These are phyloP conservation scores for Epinotia demarniana DNA, from an alignment of 2,888 invertebrate genomes.

Conservation along the genomic window DNA sequence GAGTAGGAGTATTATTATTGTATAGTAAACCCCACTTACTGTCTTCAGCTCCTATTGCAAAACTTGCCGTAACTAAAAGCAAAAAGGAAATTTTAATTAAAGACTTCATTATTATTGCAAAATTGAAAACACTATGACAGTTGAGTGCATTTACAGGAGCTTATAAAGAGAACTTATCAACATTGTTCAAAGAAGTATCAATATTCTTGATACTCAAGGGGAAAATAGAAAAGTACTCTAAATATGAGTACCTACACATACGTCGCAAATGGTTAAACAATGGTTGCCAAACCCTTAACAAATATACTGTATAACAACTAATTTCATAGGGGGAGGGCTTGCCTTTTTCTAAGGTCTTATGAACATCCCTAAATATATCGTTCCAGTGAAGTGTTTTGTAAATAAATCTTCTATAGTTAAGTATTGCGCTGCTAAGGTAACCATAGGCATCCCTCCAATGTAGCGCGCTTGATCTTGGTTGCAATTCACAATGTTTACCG, in stretches of 20 bases:
- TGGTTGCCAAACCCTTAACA: background rate
- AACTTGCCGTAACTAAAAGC: background rate
- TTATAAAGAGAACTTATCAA: slow-evolving; percentile 12
- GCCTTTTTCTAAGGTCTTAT: too few species aligned
- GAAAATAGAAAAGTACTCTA: slow-evolving; percentile 14
- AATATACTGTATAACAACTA: background rate
- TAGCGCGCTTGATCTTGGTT: too few species aligned
- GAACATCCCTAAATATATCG: too few species aligned
- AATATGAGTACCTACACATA: background rate
- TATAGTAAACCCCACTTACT: slow-evolving; percentile 7
- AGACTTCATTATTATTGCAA: slow-evolving; percentile 15
- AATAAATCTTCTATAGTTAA: too few species aligned
- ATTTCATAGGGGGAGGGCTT: too few species aligned
- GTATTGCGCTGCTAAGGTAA: too few species aligned
- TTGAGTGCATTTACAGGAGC: background rate
- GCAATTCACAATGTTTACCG: too few species aligned
- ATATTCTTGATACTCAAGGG: background rate
- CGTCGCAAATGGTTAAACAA: background rate
- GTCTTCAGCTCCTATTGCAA: slow-evolving; percentile 7
- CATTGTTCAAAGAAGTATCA: background rate
- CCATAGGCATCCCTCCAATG: too few species aligned
- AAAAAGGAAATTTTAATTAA: background rate
- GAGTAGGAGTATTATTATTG: background rate
- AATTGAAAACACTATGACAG: background rate
- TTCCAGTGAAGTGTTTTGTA: too few species aligned